These are phyloP conservation scores for Trachelus tabidus DNA, from an alignment of 2,888 invertebrate genomes.

Conservation along the genomic window DNA sequence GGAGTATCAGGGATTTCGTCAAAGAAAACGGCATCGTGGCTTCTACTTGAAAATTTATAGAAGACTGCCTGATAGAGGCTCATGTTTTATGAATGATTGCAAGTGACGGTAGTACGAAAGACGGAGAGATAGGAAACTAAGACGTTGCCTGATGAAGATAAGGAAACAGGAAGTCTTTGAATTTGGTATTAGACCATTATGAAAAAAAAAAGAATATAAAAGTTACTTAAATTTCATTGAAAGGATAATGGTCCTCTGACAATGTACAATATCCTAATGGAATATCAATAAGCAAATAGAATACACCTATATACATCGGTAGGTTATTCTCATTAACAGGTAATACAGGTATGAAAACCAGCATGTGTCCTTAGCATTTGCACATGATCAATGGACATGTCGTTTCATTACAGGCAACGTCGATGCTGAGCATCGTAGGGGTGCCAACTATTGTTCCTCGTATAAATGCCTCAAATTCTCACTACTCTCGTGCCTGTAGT, in stretches of 20 bases:
- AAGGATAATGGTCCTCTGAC: background rate
- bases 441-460: background rate
- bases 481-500: background rate
- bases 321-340: too few species aligned
- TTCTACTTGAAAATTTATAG: conserved; percentile 53
- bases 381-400: background rate
- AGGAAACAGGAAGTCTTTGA: background rate
- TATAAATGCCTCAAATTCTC: background rate
- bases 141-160: background rate
- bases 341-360: background rate
- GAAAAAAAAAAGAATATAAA: background rate
- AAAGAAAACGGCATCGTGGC: conserved; percentile 42
- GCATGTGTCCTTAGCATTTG: background rate
- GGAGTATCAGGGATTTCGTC: conserved; percentile 28
- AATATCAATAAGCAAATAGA: background rate
- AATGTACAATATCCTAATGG: background rate
- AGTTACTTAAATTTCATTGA: background rate
- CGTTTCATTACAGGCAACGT: background rate
- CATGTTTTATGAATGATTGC: conserved; percentile 59
- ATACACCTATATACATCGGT: background rate
- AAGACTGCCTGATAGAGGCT: conserved; percentile 50
- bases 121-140: background rate
- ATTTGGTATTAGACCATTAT: background rate
- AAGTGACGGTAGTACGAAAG: background rate
- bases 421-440: background rate